Conservation (phyloP, 2,797 vertebrate species). For the Ctenosaura bakeri region DNA sequence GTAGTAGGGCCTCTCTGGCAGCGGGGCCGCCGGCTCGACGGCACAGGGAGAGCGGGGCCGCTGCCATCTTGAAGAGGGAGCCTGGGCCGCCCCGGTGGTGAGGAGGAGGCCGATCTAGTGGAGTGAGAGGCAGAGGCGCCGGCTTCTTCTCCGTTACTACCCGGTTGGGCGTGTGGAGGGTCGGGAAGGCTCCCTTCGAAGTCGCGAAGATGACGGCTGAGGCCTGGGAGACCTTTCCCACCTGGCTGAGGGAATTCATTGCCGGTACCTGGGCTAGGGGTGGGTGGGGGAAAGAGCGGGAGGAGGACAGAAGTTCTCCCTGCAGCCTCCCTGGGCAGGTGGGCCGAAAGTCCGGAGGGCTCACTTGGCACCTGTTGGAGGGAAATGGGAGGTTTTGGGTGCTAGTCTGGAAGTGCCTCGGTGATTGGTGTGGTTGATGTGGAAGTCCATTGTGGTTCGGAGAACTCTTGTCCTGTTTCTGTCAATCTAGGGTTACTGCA, state of each 20-base stretch:
- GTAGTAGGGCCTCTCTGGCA: conserved; percentile 61
- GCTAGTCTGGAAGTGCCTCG: conserved; percentile 20
- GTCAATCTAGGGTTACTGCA: conserved; percentile 39
- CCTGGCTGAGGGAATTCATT: neutral
- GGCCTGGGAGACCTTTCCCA: conserved; percentile 31
- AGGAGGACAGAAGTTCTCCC: conserved; percentile 10
- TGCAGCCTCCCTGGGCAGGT: neutral
- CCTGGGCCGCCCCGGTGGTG: conserved; percentile 23
- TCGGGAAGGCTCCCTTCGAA: conserved; percentile 6
- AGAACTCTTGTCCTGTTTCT: conserved; percentile 58
- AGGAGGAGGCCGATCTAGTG: conserved; percentile 10
- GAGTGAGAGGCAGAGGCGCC: conserved; percentile 20
- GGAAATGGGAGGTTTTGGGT: neutral
- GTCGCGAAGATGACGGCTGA: conserved; percentile 14
- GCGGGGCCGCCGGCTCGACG: conserved; percentile 63
- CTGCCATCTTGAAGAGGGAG: conserved; percentile 81
- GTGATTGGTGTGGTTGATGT: neutral
- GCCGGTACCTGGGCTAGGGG: neutral
- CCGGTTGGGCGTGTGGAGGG: conserved; percentile 7
- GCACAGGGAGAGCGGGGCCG: conserved; percentile 61
- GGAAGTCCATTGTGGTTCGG: conserved; percentile 36
- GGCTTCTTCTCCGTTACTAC: conserved; percentile 40
- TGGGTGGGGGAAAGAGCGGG: too few relatives aligned
- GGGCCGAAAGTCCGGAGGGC: neutral
- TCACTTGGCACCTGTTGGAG: conserved; percentile 40